Conservation (phyloP, 92 coral and sea anemone genomes). For the Porites lobata region DNA sequence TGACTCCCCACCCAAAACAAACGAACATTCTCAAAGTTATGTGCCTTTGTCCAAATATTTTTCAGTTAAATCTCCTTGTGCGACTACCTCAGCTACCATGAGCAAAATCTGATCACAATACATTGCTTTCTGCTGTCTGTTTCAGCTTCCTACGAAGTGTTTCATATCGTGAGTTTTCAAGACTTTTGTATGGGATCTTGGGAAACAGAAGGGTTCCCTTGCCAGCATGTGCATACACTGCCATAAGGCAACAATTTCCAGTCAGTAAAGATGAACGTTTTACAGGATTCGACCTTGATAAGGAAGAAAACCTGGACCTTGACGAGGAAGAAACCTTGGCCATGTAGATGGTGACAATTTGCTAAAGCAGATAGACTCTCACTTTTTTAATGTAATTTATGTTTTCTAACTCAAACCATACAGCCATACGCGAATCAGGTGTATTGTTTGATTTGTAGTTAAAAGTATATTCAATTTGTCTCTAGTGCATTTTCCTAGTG, state of each 20-base stretch:
- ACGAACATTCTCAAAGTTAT: no score
- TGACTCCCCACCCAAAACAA: no score
- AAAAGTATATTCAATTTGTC: no score
- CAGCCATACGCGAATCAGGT: no score
- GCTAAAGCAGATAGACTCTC: not conserved
- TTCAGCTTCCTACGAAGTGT: constrained; percentile 41
- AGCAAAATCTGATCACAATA: no score
- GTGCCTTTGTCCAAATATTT: no score
- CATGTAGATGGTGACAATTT: not conserved
- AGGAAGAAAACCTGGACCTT: constrained; percentile 10
- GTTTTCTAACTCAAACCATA: not conserved
- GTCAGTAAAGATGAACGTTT: not conserved
- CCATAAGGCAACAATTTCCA: constrained; percentile 15
- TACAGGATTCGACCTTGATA: constrained; percentile 28
- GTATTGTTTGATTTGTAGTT: no score
- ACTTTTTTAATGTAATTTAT: not conserved
- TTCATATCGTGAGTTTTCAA: constrained; percentile 38
- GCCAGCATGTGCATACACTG: constrained; percentile 50
- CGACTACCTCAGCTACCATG: no score
- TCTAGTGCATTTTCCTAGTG: no score
- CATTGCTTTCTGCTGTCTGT: not conserved
- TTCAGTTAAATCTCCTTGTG: no score
- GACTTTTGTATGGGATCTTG: constrained; percentile 43
- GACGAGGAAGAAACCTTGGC: not conserved
- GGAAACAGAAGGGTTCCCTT: constrained; percentile 32